phyloP scores from a whole-genome alignment of 1,140 invertebrate genomes.

The Conus ventricosus region DNA sequence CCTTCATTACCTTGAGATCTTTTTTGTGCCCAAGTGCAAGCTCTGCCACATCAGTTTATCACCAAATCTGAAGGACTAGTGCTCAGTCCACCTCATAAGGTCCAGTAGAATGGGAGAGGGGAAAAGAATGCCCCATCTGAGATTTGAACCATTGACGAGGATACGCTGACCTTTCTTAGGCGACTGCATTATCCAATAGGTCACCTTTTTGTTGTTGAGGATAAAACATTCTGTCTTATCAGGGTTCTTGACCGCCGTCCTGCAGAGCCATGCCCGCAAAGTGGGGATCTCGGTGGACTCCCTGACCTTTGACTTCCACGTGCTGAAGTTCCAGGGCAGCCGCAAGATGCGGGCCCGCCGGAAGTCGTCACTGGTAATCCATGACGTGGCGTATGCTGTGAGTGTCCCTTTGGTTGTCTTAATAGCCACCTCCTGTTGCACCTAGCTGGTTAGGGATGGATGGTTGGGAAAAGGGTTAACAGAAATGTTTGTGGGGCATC shows the following conservation, averaged over 20 bases:
- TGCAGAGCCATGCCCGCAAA: constrained; percentile 89
- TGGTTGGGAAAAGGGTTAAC: not conserved
- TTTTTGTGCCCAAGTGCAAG: too few species aligned
- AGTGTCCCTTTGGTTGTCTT: constrained; percentile 30
- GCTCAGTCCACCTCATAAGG: too few species aligned
- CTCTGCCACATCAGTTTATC: too few species aligned
- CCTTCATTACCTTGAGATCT: too few species aligned
- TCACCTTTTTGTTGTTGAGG: too few species aligned
- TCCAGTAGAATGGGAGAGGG: too few species aligned
- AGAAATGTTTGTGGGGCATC: too few species aligned
- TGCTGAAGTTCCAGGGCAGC: constrained; percentile 64
- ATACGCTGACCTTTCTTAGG: too few species aligned
- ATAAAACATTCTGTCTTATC: constrained; percentile 3
- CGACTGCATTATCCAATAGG: too few species aligned
- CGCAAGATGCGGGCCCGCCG: constrained; percentile 53
- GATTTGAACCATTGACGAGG: too few species aligned
- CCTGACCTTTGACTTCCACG: constrained; percentile 85
- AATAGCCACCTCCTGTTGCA: not conserved
- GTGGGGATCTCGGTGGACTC: constrained; percentile 89
- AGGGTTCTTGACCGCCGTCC: constrained; percentile 87
- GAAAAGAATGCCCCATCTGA: too few species aligned
- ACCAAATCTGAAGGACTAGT: too few species aligned
- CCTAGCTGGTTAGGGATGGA: not conserved
- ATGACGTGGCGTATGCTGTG: constrained; percentile 66
- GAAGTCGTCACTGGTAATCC: constrained; percentile 57